Evolutionary conservation across 2,113 vertebrate genomes (phyloP).

Genomic region (Centropus bengalensis): DNA sequence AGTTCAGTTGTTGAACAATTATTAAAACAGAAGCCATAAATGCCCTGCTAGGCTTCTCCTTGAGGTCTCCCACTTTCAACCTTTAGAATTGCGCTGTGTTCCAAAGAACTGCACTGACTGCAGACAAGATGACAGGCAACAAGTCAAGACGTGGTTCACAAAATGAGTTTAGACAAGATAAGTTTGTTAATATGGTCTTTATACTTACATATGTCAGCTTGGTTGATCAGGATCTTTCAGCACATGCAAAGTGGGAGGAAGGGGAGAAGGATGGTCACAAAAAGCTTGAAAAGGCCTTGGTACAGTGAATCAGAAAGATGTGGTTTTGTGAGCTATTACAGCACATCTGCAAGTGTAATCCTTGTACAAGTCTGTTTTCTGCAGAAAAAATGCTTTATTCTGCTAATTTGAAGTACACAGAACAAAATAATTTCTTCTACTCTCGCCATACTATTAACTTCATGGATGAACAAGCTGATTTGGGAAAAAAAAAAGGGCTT

Average conservation of each 20-base stretch:
- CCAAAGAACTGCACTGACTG: background rate
- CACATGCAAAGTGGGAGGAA: background rate
- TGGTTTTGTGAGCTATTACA: background rate
- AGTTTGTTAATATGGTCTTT: background rate
- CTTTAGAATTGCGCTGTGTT: background rate
- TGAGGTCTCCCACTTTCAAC: background rate
- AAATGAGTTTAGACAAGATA: background rate
- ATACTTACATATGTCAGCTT: background rate
- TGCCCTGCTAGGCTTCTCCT: background rate
- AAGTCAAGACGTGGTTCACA: background rate
- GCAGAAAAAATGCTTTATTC: background rate
- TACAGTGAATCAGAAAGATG: background rate
- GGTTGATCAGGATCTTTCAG: background rate
- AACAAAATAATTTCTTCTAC: background rate
- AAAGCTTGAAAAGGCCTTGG: background rate
- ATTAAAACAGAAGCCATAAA: background rate
- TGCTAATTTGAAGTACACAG: background rate
- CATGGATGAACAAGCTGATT: background rate
- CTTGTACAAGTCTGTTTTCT: background rate
- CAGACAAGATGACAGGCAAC: background rate
- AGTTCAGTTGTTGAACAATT: background rate
- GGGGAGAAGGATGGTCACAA: background rate
- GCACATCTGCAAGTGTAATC: background rate
- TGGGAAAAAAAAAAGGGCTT: background rate
- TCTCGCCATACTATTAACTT: background rate